Percentiles rank a stretch among this genome's conserved stretches.
Evolutionary conservation across 1,140 invertebrate genomes (phyloP).

Genomic region (Lamellibrachia luymesi): DNA sequence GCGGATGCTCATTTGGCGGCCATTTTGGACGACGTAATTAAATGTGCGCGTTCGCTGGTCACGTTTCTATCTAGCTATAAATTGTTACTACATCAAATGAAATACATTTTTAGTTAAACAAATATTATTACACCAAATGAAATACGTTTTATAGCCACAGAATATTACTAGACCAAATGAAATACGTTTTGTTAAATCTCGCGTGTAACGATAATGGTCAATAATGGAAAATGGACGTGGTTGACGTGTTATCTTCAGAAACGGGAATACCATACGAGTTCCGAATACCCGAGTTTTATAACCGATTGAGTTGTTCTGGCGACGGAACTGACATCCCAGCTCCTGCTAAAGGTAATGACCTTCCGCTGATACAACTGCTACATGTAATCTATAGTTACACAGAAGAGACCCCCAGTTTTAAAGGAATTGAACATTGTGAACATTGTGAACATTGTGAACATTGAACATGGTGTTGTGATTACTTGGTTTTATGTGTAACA

Average conservation of each 20-base stretch:
- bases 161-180: too few species aligned
- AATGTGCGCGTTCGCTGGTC: too few species aligned
- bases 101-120: too few species aligned
- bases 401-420: background rate
- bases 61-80: too few species aligned
- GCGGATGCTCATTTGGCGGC: background rate
- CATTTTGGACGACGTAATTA: too few species aligned
- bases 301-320: background rate
- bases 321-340: background rate
- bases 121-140: too few species aligned
- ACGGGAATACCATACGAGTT: background rate
- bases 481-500: background rate
- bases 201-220: too few species aligned
- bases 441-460: background rate
- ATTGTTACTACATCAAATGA: too few species aligned
- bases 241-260: background rate
- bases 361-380: background rate
- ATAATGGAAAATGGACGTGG: too few species aligned
- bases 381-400: background rate
- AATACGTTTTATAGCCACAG: too few species aligned
- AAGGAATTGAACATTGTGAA: background rate
- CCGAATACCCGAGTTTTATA: background rate
- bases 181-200: too few species aligned
- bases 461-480: background rate
- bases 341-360: background rate